These are phyloP conservation scores for Hylaeus anthracinus DNA, from an alignment of 1,140 invertebrate genomes.

Conservation along the genomic window DNA sequence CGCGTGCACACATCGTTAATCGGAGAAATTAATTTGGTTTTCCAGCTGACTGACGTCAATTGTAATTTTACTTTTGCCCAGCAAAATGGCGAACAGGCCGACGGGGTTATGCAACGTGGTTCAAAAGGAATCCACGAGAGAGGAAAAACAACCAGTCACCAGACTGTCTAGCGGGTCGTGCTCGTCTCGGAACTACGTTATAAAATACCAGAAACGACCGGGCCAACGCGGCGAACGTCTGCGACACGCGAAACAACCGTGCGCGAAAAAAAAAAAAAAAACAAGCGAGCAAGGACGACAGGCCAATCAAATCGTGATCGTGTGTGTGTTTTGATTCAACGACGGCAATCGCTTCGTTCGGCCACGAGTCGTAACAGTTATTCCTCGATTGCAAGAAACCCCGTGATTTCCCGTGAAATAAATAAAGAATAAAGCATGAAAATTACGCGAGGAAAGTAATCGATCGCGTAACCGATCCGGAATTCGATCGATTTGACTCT, in stretches of 20 bases:
- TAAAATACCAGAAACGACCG: conserved; percentile 24
- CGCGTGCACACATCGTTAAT: no score
- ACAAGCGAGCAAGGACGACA: background rate
- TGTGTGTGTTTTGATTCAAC: background rate
- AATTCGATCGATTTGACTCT: no score
- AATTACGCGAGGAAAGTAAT: no score
- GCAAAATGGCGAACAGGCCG: no score
- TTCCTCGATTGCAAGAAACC: background rate
- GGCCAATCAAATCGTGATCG: conserved; percentile 20
- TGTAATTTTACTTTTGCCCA: no score
- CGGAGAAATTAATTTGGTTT: no score
- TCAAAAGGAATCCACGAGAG: conserved; percentile 3
- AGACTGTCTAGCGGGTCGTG: conserved; percentile 38
- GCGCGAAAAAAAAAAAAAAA: background rate
- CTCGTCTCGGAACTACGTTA: conserved; percentile 19
- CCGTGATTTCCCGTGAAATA: background rate
- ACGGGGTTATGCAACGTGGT: conserved; percentile 28
- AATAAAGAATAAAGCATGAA: background rate
- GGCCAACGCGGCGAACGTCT: background rate
- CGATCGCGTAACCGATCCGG: no score
- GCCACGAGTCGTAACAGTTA: background rate
- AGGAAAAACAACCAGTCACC: conserved; percentile 21
- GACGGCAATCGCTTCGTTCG: background rate
- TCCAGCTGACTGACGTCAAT: no score
- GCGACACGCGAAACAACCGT: background rate